Percentiles rank a stretch among this genome's conserved stretches.
Evolutionary conservation across 2,888 invertebrate species (phyloP).

Genomic region (Corythucha ciliata): DNA sequence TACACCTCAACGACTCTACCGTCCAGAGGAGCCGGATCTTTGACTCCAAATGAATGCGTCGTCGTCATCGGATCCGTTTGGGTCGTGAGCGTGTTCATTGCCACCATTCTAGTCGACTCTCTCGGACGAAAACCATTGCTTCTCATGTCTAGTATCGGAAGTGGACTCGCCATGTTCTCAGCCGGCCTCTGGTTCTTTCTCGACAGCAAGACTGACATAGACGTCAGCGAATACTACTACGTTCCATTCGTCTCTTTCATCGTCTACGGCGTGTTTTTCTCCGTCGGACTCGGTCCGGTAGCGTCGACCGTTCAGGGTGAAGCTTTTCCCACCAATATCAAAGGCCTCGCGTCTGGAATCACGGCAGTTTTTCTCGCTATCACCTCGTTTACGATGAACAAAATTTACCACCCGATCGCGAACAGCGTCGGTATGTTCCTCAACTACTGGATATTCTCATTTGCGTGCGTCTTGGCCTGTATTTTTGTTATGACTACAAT

Average conservation of each 20-base stretch:
- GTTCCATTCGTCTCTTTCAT: constrained; percentile 28
- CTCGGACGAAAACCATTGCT: constrained; percentile 33
- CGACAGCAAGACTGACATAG: constrained; percentile 12
- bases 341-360: constrained; percentile 50
- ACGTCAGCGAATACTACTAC: constrained; percentile 27
- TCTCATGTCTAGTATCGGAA: constrained; percentile 26
- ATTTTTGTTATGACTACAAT: constrained; percentile 49
- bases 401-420: constrained; percentile 49
- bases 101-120: constrained; percentile 29
- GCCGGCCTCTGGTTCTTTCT: constrained; percentile 29
- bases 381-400: constrained; percentile 50
- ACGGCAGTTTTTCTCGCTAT: constrained; percentile 50
- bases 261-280: constrained; percentile 41
- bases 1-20: constrained; percentile 33
- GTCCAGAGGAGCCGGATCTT: constrained; percentile 19
- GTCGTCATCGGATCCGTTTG: constrained; percentile 30
- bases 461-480: constrained; percentile 46
- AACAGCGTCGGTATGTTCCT: constrained; percentile 56
- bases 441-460: constrained; percentile 54
- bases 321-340: constrained; percentile 54
- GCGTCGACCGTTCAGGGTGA: constrained; percentile 56
- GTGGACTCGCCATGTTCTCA: constrained; percentile 25
- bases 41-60: constrained; percentile 29
- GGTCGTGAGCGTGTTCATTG: constrained; percentile 29
- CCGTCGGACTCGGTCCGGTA: constrained; percentile 51